A percentile compares a stretch with the other conserved stretches of the same genome.
phyloP scores from a whole-genome alignment of 2,113 vertebrate species.

The Oxygymnocypris stewartii region DNA sequence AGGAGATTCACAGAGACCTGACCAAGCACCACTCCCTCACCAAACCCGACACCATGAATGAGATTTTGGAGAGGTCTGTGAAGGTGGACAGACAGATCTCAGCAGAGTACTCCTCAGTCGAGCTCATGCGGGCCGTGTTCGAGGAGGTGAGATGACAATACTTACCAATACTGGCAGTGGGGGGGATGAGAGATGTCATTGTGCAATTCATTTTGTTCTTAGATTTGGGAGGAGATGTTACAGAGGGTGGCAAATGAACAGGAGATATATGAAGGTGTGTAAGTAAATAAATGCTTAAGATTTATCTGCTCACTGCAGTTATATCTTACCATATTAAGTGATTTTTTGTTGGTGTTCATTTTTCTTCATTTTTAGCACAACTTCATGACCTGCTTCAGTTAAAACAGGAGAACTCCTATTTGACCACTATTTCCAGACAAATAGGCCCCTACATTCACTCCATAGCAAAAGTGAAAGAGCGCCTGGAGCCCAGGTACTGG shows the following conservation, averaged over 20 bases:
- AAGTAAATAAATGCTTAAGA: constrained; percentile 18
- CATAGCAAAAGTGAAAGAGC: constrained; percentile 84
- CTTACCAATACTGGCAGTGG: not conserved
- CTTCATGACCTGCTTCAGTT: constrained; percentile 82
- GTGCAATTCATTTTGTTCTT: constrained; percentile 40
- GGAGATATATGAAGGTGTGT: constrained; percentile 84
- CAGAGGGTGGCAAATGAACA: constrained; percentile 84
- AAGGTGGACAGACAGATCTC: constrained; percentile 78
- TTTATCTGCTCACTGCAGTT: not conserved
- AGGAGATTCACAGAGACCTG: constrained; percentile 83
- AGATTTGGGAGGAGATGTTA: constrained; percentile 85
- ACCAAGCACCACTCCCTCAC: constrained; percentile 86
- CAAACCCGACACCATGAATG: constrained; percentile 79
- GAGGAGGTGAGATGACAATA: constrained; percentile 76
- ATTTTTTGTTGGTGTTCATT: not conserved
- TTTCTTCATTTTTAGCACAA: constrained; percentile 82
- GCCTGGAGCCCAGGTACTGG: constrained; percentile 81
- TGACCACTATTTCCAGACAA: constrained; percentile 82
- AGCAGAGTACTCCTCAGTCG: constrained; percentile 71
- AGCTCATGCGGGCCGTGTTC: constrained; percentile 77
- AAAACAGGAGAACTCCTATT: constrained; percentile 80
- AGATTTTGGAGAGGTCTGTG: constrained; percentile 79
- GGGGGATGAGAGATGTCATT: not conserved
- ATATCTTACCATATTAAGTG: not conserved
- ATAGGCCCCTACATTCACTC: constrained; percentile 82